Base-by-base conservation (phyloP, 2,113 vertebrate genomes). In the Galbula dea region DNA sequence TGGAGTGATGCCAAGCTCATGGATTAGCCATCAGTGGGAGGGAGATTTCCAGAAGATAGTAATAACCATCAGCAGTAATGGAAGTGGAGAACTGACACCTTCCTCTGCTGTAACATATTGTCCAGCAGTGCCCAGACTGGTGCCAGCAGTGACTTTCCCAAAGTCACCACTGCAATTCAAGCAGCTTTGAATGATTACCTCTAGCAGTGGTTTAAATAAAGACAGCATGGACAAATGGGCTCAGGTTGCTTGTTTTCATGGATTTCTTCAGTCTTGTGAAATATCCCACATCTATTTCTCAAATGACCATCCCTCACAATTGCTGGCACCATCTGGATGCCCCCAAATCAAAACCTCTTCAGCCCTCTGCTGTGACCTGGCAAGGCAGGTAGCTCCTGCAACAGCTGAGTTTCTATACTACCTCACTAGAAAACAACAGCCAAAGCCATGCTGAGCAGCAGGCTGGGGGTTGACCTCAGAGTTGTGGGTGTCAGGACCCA, bases 21-120 rank as follows among this genome's bases (percentile, higher is more conserved):
- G 26, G 84, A 86, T 88, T 43, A 89, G 74, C 88, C 75, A 83
- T 26, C 83, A 52, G 87, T 67, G 72, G 88, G 85, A 95, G 79
- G 59, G 81, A 93, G 45, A 7, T 15, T 72, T 82, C 91, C 88
- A 94, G 58, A 48, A 72, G 63, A 75, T 36, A 58, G 39, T 7
- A 88, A 94, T 68, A 65, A 46, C 61, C 72, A 86, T 87, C 85
- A 91, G 88, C 79, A 67, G 65, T 15, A 48, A 86, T n/a, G 49
- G 71, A 59, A 58, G 51, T 17, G n/a, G 43, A 85, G 89, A 83
- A 15, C 8, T 55, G 84, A 91, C 87, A 68, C 78, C 75, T 46
- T 61, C 39, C 89, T 78, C 75, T 92, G 94, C 91, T 65, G 18
- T 57, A 66, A 85, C 58, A 54, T 51, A 87, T 48, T 91, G 88